These are phyloP conservation scores for Lepidotrigona ventralis DNA, from an alignment of 1,140 invertebrate species.

Conservation along the genomic window DNA sequence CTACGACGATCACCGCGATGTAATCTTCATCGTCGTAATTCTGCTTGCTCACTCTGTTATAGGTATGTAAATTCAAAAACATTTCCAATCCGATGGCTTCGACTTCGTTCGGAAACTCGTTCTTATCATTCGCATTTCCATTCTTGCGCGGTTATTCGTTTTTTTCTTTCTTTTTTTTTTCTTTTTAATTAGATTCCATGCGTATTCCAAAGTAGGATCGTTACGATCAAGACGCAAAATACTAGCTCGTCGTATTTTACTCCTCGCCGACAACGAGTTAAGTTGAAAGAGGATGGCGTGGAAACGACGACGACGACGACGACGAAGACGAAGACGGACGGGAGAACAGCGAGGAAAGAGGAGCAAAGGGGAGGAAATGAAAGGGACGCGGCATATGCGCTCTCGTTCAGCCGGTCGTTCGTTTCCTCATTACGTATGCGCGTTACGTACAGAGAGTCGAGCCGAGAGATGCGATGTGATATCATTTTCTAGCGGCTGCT, in stretches of 20 bases:
- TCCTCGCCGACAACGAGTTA: background rate
- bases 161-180: too few relatives aligned
- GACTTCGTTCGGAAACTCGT: too few relatives aligned
- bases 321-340: background rate
- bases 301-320: background rate
- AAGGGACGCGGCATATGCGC: slow-evolving; percentile 36
- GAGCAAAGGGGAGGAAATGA: background rate
- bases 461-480: slow-evolving; percentile 68
- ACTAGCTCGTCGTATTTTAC: slow-evolving; percentile 26
- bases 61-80: too few relatives aligned
- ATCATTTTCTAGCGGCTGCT: slow-evolving; percentile 64
- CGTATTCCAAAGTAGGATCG: background rate
- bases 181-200: background rate
- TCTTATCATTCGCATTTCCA: too few relatives aligned
- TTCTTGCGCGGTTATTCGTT: too few relatives aligned
- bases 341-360: background rate
- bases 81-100: too few relatives aligned
- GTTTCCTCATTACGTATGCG: slow-evolving; percentile 71
- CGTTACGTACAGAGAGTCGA: slow-evolving; percentile 61
- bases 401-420: slow-evolving; percentile 45
- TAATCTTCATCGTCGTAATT: too few relatives aligned
- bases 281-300: background rate
- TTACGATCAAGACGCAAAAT: background rate
- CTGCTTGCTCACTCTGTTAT: too few relatives aligned
- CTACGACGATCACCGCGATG: too few relatives aligned